These are phyloP conservation scores for Augochlora pura DNA, from an alignment of 1,140 invertebrate genomes.

Conservation along the genomic window DNA sequence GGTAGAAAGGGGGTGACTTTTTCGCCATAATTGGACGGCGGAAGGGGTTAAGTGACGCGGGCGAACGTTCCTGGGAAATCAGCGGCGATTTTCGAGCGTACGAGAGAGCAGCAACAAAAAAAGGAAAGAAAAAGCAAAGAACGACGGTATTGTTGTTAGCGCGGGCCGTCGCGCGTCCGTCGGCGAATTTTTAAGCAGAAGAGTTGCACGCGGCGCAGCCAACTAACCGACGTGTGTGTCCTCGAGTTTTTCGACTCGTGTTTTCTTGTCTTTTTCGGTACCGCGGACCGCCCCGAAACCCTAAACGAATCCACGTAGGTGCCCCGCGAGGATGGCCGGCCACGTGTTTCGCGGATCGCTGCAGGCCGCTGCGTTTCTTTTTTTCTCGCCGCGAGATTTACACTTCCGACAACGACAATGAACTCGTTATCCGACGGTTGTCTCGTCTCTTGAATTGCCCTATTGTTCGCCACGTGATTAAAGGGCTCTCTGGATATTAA, in stretches of 20 bases:
- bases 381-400: slow-evolving; percentile 60
- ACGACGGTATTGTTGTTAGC: too few relatives aligned
- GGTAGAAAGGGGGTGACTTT: too few relatives aligned
- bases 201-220: slow-evolving; percentile 1
- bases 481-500: not conserved
- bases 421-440: slow-evolving; percentile 66
- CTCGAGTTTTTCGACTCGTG: slow-evolving; percentile 16
- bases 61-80: too few relatives aligned
- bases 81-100: too few relatives aligned
- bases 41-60: too few relatives aligned
- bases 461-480: slow-evolving; percentile 7
- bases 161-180: not conserved
- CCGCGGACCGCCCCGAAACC: slow-evolving; percentile 2
- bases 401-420: slow-evolving; percentile 61
- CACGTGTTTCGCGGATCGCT: slow-evolving; percentile 35
- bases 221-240: not conserved
- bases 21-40: too few relatives aligned
- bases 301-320: slow-evolving; percentile 67
- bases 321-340: slow-evolving; percentile 39
- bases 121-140: too few relatives aligned
- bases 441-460: slow-evolving; percentile 49
- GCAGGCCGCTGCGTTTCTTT: slow-evolving; percentile 33
- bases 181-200: slow-evolving; percentile 5
- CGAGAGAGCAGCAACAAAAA: too few relatives aligned
- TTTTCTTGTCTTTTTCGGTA: slow-evolving; percentile 8